Percentiles rank a stretch among this genome's conserved stretches.
phyloP scores from a whole-genome alignment of 2,888 invertebrate genomes.

The Rhopalosiphum nymphaeae region DNA sequence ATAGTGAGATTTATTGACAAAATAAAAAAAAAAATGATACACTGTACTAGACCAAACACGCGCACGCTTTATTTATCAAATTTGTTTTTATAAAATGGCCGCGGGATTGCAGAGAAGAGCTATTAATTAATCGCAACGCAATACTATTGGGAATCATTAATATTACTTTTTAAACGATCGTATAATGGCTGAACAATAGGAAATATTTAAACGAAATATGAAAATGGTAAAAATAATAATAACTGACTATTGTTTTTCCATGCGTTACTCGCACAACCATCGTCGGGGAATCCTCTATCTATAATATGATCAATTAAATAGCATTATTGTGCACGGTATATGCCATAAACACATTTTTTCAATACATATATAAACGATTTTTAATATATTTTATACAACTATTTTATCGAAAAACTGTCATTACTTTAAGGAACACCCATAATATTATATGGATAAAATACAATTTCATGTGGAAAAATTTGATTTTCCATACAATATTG shows the following conservation, averaged over 20 bases:
- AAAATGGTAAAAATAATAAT: constrained; percentile 1
- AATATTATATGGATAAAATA: background rate
- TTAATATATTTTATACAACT: background rate
- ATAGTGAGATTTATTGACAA: constrained; percentile 5
- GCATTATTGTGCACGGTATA: background rate
- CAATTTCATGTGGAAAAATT: background rate
- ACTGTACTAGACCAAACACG: background rate
- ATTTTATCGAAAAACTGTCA: background rate
- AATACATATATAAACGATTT: background rate
- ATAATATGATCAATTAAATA: background rate
- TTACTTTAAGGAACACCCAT: background rate
- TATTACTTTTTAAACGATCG: constrained; percentile 20
- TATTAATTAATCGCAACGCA: constrained; percentile 17
- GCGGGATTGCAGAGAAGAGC: background rate
- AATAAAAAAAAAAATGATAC: background rate
- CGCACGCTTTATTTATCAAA: background rate
- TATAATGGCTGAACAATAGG: constrained; percentile 20
- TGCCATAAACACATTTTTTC: background rate
- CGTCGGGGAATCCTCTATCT: background rate
- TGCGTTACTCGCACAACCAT: background rate
- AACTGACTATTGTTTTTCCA: constrained; percentile 26
- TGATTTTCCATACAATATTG: background rate
- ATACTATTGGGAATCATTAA: constrained; percentile 41
- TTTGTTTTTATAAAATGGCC: background rate
- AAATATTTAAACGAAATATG: constrained; percentile 17